A percentile compares a stretch with the other conserved stretches of the same genome.
phyloP scores from a whole-genome alignment of 2,113 vertebrate genomes.

The Gnathonemus echidnorhynchus region DNA sequence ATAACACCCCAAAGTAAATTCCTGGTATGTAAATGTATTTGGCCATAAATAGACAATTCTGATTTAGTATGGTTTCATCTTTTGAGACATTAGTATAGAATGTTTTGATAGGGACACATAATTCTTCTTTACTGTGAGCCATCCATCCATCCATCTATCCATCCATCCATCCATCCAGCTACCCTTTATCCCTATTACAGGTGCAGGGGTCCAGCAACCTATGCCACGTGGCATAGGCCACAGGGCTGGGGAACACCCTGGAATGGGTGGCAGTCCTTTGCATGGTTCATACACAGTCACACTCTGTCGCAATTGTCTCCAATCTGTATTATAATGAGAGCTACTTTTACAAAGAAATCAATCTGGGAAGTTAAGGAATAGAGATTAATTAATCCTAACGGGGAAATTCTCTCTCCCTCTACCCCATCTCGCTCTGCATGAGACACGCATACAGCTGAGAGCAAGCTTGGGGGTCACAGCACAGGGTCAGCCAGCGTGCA shows the following conservation, averaged over 20 bases:
- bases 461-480: neutral
- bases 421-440: neutral
- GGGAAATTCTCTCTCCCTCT: neutral
- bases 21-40: neutral
- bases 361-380: neutral
- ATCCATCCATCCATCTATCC: neutral
- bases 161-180: neutral
- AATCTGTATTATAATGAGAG: neutral
- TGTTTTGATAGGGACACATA: neutral
- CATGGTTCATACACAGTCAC: neutral
- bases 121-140: neutral
- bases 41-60: neutral
- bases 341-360: neutral
- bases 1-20: neutral
- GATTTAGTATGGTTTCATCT: neutral
- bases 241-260: neutral
- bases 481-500: neutral
- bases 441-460: neutral
- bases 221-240: neutral
- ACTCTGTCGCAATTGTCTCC: neutral
- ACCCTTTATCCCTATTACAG: neutral
- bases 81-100: neutral
- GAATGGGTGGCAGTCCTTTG: neutral
- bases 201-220: neutral
- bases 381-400: neutral